Evolutionary conservation across 2,888 invertebrate genomes (phyloP).

Genomic region (Eudasyphora cyanicolor): DNA sequence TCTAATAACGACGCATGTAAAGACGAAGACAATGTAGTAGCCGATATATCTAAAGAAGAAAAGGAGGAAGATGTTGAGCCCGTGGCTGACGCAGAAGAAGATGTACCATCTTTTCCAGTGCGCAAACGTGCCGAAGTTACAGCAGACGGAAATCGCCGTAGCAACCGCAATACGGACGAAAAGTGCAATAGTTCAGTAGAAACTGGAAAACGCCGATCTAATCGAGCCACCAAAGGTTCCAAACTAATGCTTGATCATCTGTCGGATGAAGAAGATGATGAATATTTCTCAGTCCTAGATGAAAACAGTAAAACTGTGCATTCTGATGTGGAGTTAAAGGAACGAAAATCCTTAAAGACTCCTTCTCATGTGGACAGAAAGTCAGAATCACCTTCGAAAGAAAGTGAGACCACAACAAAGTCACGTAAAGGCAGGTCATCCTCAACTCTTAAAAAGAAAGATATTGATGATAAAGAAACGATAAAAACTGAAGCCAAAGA

Average conservation of each 20-base stretch:
- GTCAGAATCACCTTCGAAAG: conserved; percentile 69
- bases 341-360: conserved; percentile 62
- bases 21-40: conserved; percentile 67
- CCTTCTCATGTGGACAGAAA: conserved; percentile 61
- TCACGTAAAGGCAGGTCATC: conserved; percentile 70
- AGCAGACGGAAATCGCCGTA: conserved; percentile 76
- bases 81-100: conserved; percentile 64
- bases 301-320: conserved; percentile 67
- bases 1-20: conserved; percentile 25
- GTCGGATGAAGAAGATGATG: conserved; percentile 71
- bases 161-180: conserved; percentile 76
- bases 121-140: conserved; percentile 81
- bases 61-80: conserved; percentile 8
- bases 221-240: conserved; percentile 72
- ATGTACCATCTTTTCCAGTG: conserved; percentile 81
- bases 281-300: conserved; percentile 72
- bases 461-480: conserved; percentile 56
- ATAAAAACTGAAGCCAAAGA: conserved; percentile 64
- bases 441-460: conserved; percentile 67
- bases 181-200: conserved; percentile 70
- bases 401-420: conserved; percentile 68
- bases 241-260: conserved; percentile 68
- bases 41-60: conserved; percentile 23
- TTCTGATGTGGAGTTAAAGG: conserved; percentile 65
- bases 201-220: conserved; percentile 75